Evolutionary conservation across 2,888 invertebrate genomes (phyloP).

Genomic region (Andrena haemorrhoa): DNA sequence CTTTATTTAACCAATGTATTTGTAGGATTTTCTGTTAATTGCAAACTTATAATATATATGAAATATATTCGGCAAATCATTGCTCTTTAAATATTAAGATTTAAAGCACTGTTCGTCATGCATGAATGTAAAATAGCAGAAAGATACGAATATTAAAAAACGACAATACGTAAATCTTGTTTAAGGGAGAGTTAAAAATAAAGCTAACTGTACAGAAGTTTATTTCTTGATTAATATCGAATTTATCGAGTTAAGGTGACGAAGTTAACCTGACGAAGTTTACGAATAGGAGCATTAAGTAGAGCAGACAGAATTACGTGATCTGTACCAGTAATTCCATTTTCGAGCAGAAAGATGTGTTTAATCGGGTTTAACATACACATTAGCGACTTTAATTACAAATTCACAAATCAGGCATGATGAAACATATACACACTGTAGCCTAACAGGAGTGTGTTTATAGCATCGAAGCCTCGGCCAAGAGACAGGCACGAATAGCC

Average conservation of each 20-base stretch:
- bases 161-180: not conserved
- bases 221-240: not conserved
- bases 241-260: not conserved
- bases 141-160: slow-evolving; percentile 3
- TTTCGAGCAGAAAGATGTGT: slow-evolving; percentile 21
- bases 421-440: slow-evolving; percentile 62
- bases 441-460: slow-evolving; percentile 82
- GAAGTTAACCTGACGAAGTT: slow-evolving; percentile 1
- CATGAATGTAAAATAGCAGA: slow-evolving; percentile 31
- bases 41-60: slow-evolving; percentile 2
- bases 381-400: slow-evolving; percentile 55
- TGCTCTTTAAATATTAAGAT: slow-evolving; percentile 9
- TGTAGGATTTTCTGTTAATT: not conserved
- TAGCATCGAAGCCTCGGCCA: slow-evolving; percentile 82
- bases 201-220: not conserved
- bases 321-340: slow-evolving; percentile 11
- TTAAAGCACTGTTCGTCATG: not conserved
- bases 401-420: slow-evolving; percentile 60
- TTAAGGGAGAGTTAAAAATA: not conserved
- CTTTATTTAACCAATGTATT: slow-evolving; percentile 22
- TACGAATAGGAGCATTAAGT: not conserved
- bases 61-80: slow-evolving; percentile 3
- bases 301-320: not conserved
- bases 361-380: slow-evolving; percentile 29
- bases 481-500: slow-evolving; percentile 81